Base-by-base conservation (phyloP, 1,140 invertebrate species). In the Rhagoletis zephyria region DNA sequence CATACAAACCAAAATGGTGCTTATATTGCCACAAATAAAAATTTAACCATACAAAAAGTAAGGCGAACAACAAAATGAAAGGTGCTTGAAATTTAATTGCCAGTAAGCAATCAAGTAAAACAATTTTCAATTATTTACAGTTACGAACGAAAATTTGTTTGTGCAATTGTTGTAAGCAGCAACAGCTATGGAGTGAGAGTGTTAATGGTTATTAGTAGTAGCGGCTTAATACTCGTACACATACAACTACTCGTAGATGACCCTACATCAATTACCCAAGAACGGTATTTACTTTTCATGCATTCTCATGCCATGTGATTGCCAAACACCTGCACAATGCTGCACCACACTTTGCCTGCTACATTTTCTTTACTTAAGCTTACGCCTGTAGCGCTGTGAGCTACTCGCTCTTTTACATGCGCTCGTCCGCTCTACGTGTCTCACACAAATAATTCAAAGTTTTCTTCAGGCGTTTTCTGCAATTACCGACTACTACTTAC, bases 61-160 rank as follows among this genome's bases (percentile, higher is more conserved):
- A 10, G 7, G n/a, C 16, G n/a, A 56, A 56, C 16, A 30, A 30
- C 30, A 42, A 9, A 48, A 56, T 1, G 10, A n/a, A n/a, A 81
- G 74, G 74, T 81, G 74, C 48, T 59, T 19, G 48, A 81, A 90
- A 91, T 91, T 91, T 91, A 91, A 91, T 91, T 91, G 91, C 91
- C n/a, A 81, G 48, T 30, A 81, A 81, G 74, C 74, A 81, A 81
- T 81, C 74, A 91, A 90, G 91, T 90, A 89, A 91, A 91, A 91
- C 91, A 91, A 91, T 91, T 91, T 91, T 91, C 91, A 91, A 91
- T 91, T 91, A 91, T 91, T 91, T 91, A 91, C 91, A 91, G 90
- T 90, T 91, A 90, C 90, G 90, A 89, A 42, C 74, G 9, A 81
- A 42, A 81, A n/a, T 30, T 48, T 14, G 48, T 56, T n/a, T 81